Evolutionary conservation across 1,140 invertebrate species (phyloP).

Genomic region (Eumeta japonica): DNA sequence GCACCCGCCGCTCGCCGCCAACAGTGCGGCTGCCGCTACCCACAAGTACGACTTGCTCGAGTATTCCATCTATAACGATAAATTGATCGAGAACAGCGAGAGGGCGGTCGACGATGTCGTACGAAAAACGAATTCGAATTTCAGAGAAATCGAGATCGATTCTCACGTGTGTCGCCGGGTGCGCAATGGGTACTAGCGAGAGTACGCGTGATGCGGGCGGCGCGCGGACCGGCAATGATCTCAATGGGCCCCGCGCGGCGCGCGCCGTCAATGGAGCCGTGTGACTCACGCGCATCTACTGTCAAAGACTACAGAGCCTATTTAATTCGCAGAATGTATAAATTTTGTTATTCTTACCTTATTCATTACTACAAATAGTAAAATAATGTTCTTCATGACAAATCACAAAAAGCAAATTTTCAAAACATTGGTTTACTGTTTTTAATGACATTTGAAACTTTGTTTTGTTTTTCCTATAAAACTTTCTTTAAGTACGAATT

Average conservation of each 20-base stretch:
- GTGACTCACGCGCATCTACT: slow-evolving; percentile 45
- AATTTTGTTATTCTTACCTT: no score
- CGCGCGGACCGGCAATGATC: slow-evolving; percentile 48
- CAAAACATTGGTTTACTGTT: no score
- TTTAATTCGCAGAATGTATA: no score
- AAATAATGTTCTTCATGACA: no score
- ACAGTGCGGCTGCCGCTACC: slow-evolving; percentile 37
- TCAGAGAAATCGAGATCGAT: slow-evolving; percentile 38
- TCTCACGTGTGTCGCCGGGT: slow-evolving; percentile 27
- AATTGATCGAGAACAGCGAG: slow-evolving; percentile 18
- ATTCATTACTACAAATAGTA: no score
- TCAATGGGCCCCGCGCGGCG: slow-evolving; percentile 35
- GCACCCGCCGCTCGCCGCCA: slow-evolving; percentile 21
- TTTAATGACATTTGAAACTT: no score
- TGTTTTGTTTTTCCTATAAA: no score
- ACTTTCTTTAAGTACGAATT: no score
- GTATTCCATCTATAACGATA: slow-evolving; percentile 47
- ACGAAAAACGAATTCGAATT: slow-evolving; percentile 44
- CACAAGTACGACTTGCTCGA: slow-evolving; percentile 38
- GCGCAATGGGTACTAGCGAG: no score
- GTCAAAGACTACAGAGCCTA: no score
- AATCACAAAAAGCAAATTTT: no score
- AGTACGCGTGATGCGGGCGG: slow-evolving; percentile 33
- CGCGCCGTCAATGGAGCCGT: slow-evolving; percentile 49
- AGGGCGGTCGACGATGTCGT: slow-evolving; percentile 34